Conservation (phyloP, 2,113 vertebrate species). For the Hippocampus comes region DNA sequence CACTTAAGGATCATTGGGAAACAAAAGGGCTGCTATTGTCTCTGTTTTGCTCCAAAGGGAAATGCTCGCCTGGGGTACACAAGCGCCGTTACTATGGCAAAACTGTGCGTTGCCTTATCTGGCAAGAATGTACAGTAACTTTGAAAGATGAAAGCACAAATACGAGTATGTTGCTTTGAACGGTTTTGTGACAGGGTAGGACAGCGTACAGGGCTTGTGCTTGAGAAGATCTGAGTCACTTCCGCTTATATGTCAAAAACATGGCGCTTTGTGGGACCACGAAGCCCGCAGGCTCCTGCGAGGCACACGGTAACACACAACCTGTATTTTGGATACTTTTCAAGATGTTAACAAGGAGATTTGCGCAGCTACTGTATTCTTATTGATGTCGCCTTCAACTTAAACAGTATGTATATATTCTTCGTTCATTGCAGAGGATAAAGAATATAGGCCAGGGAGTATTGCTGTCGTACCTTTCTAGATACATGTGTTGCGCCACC, state of each 20-base stretch:
- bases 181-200: neutral
- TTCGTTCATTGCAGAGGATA: too few species aligned
- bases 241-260: neutral
- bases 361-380: neutral
- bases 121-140: slow-evolving; percentile 33
- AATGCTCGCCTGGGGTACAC: slow-evolving; percentile 28
- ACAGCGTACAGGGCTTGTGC: neutral
- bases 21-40: slow-evolving; percentile 2
- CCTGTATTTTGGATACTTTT: neutral
- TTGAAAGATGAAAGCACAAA: slow-evolving; percentile 17
- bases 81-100: slow-evolving; percentile 55
- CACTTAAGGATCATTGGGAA: slow-evolving; percentile 33
- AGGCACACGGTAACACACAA: neutral
- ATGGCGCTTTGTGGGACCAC: neutral
- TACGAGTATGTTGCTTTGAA: slow-evolving; percentile 1
- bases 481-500: too few species aligned
- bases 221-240: neutral
- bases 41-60: slow-evolving; percentile 18
- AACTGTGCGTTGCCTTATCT: slow-evolving; percentile 23
- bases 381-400: neutral
- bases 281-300: neutral
- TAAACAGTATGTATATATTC: too few species aligned
- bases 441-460: too few species aligned
- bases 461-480: too few species aligned
- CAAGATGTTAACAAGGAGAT: neutral